phyloP scores from a whole-genome alignment of 2,113 vertebrate genomes.

The Bombycilla garrulus region DNA sequence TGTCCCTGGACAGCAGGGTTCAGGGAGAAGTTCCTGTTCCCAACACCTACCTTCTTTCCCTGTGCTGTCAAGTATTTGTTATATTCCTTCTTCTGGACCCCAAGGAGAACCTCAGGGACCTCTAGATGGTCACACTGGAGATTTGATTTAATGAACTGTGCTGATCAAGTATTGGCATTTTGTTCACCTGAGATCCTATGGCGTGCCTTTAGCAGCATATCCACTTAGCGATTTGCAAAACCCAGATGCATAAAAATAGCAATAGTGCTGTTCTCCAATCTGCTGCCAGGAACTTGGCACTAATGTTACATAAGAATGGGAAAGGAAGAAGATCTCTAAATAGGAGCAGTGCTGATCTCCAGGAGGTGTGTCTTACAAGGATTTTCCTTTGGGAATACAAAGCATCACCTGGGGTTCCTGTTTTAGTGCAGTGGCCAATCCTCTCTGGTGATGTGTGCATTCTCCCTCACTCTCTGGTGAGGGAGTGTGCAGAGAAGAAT shows the following conservation, averaged over 20 bases:
- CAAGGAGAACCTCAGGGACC: background rate
- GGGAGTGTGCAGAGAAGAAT: background rate
- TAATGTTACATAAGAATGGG: background rate
- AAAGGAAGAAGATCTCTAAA: background rate
- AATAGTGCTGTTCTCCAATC: background rate
- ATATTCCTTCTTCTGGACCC: background rate
- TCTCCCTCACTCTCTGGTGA: background rate
- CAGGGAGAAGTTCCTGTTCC: background rate
- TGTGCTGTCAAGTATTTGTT: background rate
- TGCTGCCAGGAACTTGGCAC: background rate
- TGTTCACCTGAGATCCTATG: background rate
- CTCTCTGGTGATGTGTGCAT: background rate
- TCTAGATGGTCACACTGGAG: background rate
- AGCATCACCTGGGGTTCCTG: background rate
- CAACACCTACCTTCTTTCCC: background rate
- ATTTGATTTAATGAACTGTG: background rate
- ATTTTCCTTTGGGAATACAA: background rate
- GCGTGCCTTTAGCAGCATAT: background rate
- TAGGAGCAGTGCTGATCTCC: background rate
- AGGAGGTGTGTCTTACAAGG: background rate
- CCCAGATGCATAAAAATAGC: background rate
- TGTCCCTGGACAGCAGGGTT: background rate
- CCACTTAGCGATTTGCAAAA: background rate
- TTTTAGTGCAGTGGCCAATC: background rate
- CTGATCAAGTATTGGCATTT: background rate